Evolutionary conservation across 2,113 vertebrate species (phyloP).

Genomic region (Climacteris rufus): DNA sequence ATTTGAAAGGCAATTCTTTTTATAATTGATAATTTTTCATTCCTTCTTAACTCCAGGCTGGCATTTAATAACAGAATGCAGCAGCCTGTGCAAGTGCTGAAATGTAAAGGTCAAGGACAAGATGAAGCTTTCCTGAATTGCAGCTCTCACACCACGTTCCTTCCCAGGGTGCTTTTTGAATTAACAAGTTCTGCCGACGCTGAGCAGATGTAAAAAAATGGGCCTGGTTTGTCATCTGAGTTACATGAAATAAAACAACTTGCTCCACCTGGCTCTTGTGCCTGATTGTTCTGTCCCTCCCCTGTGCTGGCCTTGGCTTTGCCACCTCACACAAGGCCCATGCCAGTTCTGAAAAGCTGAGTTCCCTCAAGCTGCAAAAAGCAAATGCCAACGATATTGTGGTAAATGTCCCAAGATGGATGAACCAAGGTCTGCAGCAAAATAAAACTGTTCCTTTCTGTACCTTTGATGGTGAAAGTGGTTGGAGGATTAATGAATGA

Average conservation of each 20-base stretch:
- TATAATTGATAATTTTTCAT: background rate
- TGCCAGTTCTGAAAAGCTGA: background rate
- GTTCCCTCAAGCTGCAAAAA: background rate
- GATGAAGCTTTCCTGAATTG: background rate
- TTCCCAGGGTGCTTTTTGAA: background rate
- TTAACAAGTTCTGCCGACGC: background rate
- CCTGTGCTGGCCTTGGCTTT: background rate
- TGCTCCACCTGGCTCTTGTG: background rate
- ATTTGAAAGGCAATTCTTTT: background rate
- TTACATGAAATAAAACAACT: background rate
- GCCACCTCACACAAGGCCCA: background rate
- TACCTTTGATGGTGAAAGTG: background rate
- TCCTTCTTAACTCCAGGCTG: background rate
- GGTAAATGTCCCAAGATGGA: background rate
- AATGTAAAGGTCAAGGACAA: constrained; percentile 43
- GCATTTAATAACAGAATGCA: constrained; percentile 16
- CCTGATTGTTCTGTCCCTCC: background rate
- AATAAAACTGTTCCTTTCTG: background rate
- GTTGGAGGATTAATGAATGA: background rate
- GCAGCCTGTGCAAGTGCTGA: background rate
- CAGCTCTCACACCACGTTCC: background rate
- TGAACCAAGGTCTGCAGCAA: background rate
- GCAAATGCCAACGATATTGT: background rate
- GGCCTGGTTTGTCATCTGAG: background rate
- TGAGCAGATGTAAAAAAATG: background rate